phyloP scores from a whole-genome alignment of 2,113 vertebrate species.

The Microtus ochrogaster region DNA sequence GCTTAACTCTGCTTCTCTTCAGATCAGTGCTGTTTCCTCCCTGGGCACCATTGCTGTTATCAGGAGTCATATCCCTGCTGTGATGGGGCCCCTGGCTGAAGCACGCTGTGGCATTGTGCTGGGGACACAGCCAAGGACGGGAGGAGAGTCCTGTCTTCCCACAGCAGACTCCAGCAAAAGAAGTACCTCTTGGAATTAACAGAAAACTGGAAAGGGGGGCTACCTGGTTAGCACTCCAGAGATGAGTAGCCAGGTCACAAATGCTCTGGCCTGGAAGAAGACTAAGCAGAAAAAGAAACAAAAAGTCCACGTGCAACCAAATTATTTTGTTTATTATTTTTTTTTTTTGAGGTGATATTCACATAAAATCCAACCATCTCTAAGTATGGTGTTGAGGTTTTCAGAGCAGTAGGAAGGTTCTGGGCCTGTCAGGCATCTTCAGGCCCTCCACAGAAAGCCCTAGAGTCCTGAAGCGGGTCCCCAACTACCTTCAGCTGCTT shows the following conservation, averaged over 20 bases:
- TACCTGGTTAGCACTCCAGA: neutral
- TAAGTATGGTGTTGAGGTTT: neutral
- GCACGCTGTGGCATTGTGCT: neutral
- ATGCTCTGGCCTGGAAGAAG: neutral
- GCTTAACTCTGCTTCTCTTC: neutral
- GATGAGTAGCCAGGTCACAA: neutral
- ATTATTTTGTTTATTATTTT: neutral
- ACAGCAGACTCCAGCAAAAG: accelerated
- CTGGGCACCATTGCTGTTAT: too few species aligned
- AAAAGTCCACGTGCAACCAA: neutral
- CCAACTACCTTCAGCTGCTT: accelerated
- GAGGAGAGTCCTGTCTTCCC: too few species aligned
- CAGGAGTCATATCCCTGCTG: neutral
- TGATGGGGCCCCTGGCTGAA: neutral
- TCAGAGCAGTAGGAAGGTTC: accelerated
- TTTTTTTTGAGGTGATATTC: neutral
- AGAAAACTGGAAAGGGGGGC: too few species aligned
- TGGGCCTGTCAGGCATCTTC: accelerated
- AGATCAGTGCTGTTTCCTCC: neutral
- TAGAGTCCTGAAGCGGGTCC: accelerated
- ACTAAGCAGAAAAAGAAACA: neutral
- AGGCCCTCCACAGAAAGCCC: accelerated
- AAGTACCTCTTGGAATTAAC: neutral
- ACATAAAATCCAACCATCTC: neutral
- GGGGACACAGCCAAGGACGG: neutral